Evolutionary conservation across 1,140 invertebrate species (phyloP).

Genomic region (Reticulitermes speratus): DNA sequence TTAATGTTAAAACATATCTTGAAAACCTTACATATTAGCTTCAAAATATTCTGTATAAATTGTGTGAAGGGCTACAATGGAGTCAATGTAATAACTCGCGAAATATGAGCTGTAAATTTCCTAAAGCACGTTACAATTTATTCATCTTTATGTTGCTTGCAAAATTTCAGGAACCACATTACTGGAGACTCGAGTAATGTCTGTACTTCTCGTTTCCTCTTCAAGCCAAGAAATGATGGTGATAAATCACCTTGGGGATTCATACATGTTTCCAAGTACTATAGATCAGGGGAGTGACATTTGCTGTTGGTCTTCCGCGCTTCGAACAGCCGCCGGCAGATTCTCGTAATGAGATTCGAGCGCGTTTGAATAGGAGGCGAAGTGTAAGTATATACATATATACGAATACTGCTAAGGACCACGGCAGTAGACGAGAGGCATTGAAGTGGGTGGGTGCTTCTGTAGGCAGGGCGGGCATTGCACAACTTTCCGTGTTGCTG

Average conservation of each 20-base stretch:
- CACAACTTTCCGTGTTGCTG: neutral
- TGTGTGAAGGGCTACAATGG: no score
- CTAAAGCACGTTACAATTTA: no score
- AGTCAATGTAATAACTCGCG: no score
- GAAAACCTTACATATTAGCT: no score
- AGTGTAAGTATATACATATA: neutral
- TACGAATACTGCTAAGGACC: neutral
- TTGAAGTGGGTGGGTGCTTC: neutral
- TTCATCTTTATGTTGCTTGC: no score
- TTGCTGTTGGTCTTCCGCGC: neutral
- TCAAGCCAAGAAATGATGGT: neutral
- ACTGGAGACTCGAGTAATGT: neutral
- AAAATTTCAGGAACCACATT: no score
- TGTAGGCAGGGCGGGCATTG: neutral
- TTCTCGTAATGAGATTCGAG: neutral
- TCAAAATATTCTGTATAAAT: no score
- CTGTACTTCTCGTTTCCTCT: neutral
- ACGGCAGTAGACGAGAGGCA: neutral
- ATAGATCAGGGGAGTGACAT: conserved; percentile 8
- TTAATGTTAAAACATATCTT: no score
- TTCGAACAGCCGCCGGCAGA: neutral
- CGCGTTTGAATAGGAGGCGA: neutral
- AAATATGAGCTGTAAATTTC: no score
- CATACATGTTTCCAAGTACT: conserved; percentile 12
- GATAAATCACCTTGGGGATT: neutral